phyloP scores from a whole-genome alignment of 1,140 invertebrate genomes.

The Drosophila rufa region DNA sequence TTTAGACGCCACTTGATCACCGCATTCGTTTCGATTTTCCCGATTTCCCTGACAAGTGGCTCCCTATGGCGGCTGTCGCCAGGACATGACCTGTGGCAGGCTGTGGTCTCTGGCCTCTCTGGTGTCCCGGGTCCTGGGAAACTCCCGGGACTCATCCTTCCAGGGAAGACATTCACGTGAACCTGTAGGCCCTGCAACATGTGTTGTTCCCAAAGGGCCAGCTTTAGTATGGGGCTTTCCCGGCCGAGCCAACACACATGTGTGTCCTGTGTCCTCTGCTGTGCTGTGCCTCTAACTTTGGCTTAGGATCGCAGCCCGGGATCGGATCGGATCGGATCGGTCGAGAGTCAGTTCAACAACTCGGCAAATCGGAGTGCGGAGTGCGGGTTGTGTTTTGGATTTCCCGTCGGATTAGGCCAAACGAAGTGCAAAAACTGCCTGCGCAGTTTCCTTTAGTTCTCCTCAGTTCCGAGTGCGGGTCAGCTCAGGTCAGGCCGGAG shows the following conservation, averaged over 20 bases:
- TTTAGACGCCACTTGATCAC: slow-evolving; percentile 32
- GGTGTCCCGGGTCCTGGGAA: slow-evolving; percentile 16
- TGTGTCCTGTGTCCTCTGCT: slow-evolving; percentile 26
- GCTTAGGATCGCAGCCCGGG: slow-evolving; percentile 40
- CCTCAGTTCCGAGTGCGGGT: slow-evolving; percentile 59
- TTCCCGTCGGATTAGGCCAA: slow-evolving; percentile 79
- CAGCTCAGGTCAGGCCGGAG: slow-evolving; percentile 18
- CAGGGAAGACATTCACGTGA: slow-evolving; percentile 9
- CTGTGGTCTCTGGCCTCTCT: neutral
- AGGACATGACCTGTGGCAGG: slow-evolving; percentile 12
- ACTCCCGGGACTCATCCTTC: slow-evolving; percentile 31
- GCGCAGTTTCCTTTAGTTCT: slow-evolving; percentile 28
- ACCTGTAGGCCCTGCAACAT: slow-evolving; percentile 39
- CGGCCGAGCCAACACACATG: slow-evolving; percentile 57
- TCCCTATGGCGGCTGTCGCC: neutral
- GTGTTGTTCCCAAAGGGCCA: slow-evolving; percentile 48
- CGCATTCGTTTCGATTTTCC: neutral
- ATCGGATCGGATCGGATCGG: slow-evolving; percentile 1
- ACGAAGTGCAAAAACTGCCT: slow-evolving; percentile 74
- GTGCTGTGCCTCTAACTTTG: slow-evolving; percentile 56
- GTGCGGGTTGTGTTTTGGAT: slow-evolving; percentile 77
- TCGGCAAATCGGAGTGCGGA: slow-evolving; percentile 13
- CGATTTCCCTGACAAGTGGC: slow-evolving; percentile 31
- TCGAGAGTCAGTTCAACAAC: slow-evolving; percentile 50
- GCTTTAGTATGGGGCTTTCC: slow-evolving; percentile 72